Evolutionary conservation across 2,797 vertebrate genomes (phyloP).

Genomic region (Zonotrichia albicollis): DNA sequence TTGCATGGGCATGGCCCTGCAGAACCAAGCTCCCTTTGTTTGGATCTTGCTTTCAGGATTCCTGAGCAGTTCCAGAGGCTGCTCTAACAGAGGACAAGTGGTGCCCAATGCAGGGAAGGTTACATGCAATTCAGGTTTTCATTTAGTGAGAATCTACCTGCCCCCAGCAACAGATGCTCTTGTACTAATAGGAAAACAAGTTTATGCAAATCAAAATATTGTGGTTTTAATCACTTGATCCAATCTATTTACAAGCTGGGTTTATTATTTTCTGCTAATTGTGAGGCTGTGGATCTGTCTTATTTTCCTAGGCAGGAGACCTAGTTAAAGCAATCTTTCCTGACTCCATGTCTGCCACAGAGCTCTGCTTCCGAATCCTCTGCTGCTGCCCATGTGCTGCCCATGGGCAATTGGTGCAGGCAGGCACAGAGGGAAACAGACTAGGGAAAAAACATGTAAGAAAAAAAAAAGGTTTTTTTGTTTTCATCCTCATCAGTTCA

Average conservation of each 20-base stretch:
- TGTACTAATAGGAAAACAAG: constrained; percentile 4
- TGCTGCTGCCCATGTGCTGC: background rate
- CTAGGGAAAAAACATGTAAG: background rate
- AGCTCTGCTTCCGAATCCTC: background rate
- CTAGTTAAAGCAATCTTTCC: background rate
- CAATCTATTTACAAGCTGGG: background rate
- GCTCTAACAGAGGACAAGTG: accelerated
- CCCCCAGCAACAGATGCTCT: background rate
- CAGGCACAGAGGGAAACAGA: background rate
- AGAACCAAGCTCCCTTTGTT: background rate
- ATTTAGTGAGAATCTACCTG: background rate
- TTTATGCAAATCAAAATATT: constrained; percentile 35
- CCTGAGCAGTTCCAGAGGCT: background rate
- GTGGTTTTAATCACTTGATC: constrained; percentile 33
- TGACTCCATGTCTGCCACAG: background rate
- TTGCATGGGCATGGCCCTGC: background rate
- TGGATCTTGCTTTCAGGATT: background rate
- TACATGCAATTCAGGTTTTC: background rate
- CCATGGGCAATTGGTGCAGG: accelerated
- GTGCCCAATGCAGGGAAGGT: accelerated
- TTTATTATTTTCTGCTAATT: constrained; percentile 40
- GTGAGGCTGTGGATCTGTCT: background rate
- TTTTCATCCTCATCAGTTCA: background rate
- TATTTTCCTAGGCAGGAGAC: background rate
- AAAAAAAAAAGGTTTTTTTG: background rate